Percentiles rank a stretch among this genome's conserved stretches.
Conservation (phyloP, 1,140 invertebrate species). For the Grapholita molesta region DNA sequence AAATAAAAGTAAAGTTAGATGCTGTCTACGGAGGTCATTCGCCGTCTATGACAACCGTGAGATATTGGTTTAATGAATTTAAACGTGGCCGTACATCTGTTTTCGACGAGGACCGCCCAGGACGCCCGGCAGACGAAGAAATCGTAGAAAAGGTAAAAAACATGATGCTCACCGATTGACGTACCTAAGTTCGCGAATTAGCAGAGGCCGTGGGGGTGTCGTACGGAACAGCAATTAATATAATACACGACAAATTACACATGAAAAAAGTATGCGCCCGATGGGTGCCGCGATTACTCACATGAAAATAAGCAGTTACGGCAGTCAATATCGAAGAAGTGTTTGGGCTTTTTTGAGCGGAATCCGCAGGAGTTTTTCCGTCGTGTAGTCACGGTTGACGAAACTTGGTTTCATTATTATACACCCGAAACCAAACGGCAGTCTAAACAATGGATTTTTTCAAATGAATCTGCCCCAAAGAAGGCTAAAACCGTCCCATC, state of each 20-base stretch:
- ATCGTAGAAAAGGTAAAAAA: neutral
- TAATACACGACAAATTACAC: too few relatives aligned
- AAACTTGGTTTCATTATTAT: conserved; percentile 63
- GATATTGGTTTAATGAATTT: neutral
- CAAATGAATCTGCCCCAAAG: conserved; percentile 41
- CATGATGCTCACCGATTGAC: too few relatives aligned
- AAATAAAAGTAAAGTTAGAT: neutral
- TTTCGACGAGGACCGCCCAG: neutral
- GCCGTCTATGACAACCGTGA: neutral
- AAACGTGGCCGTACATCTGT: neutral
- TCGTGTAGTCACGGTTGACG: conserved; percentile 45
- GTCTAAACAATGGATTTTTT: conserved; percentile 34
- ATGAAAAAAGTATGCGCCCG: too few relatives aligned
- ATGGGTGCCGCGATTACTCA: too few relatives aligned
- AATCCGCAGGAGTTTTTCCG: conserved; percentile 51
- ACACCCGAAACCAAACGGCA: conserved; percentile 54
- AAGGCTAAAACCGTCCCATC: conserved; percentile 46
- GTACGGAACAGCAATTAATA: too few relatives aligned
- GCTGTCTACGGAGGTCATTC: neutral
- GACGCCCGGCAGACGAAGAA: neutral
- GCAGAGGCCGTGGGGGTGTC: too few relatives aligned
- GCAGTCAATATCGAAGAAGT: conserved; percentile 27
- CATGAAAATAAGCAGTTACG: too few relatives aligned
- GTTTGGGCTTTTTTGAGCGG: conserved; percentile 48
- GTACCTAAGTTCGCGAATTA: too few relatives aligned